A percentile compares a stretch with the other conserved stretches of the same genome.
These are phyloP conservation scores for Myiopsitta monachus DNA, from an alignment of 2,113 vertebrate species.

Conservation along the genomic window DNA sequence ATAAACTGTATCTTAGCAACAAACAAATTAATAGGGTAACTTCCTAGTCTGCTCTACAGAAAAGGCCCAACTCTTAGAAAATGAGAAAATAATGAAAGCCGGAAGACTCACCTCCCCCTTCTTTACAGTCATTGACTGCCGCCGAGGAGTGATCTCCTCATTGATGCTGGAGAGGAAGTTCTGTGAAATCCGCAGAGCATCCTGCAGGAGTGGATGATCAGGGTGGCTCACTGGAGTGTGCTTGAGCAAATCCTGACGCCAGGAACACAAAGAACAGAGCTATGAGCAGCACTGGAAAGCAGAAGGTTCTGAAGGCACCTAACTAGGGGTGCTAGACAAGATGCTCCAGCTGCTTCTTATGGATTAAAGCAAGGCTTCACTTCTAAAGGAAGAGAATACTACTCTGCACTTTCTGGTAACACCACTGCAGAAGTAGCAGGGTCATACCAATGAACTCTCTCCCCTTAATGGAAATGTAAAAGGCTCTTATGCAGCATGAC, in stretches of 20 bases:
- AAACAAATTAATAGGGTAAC: neutral
- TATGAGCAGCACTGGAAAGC: neutral
- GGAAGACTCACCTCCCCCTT: conserved; percentile 89
- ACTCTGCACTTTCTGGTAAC: neutral
- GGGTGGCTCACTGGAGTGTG: conserved; percentile 89
- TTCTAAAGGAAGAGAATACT: neutral
- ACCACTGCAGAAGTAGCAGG: neutral
- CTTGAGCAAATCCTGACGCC: conserved; percentile 88
- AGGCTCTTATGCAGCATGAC: neutral
- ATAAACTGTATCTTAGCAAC: conserved; percentile 51
- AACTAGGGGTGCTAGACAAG: neutral
- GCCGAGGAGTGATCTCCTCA: conserved; percentile 91
- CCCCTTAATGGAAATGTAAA: neutral
- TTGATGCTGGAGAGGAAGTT: conserved; percentile 96
- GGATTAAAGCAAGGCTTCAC: neutral
- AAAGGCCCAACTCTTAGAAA: conserved; percentile 4
- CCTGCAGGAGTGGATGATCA: conserved; percentile 85
- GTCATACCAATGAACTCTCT: neutral
- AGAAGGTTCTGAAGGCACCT: neutral
- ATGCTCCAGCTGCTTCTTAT: neutral
- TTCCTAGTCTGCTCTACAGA: neutral
- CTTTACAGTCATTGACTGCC: conserved; percentile 93
- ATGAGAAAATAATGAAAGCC: neutral
- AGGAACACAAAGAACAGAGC: neutral
- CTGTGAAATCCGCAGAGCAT: conserved; percentile 94